These are phyloP conservation scores for Drosophila niveifrons DNA, from an alignment of 2,888 invertebrate species.

Conservation along the genomic window DNA sequence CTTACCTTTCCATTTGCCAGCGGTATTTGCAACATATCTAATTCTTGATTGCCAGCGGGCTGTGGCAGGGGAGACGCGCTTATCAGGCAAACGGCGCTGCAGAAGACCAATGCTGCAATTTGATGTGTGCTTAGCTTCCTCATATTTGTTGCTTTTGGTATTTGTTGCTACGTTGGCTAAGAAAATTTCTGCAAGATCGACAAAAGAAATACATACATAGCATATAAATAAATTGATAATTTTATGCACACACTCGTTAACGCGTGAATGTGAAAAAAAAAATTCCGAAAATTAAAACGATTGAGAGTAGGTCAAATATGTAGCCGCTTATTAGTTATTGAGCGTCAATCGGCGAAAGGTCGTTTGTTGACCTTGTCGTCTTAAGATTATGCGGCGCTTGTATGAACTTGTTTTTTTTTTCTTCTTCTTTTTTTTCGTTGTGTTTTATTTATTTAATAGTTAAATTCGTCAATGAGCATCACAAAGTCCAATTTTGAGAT, in stretches of 20 bases:
- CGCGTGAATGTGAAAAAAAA: background rate
- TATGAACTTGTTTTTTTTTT: slow-evolving; percentile 28
- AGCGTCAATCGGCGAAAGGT: slow-evolving; percentile 45
- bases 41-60: slow-evolving; percentile 82
- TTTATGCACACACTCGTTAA: slow-evolving; percentile 1
- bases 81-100: slow-evolving; percentile 76
- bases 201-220: background rate
- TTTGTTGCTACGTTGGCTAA: slow-evolving; percentile 20
- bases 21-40: slow-evolving; percentile 85
- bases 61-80: slow-evolving; percentile 81
- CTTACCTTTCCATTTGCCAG: slow-evolving; percentile 85
- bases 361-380: slow-evolving; percentile 53
- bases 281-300: background rate
- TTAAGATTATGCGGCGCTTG: slow-evolving; percentile 39
- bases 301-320: slow-evolving; percentile 24
- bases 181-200: slow-evolving; percentile 21
- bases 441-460: slow-evolving; percentile 7
- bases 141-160: slow-evolving; percentile 41
- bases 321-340: slow-evolving; percentile 49
- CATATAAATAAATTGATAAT: background rate
- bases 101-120: slow-evolving; percentile 59
- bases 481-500: slow-evolving; percentile 28
- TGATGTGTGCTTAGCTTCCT: slow-evolving; percentile 63
- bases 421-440: background rate
- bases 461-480: slow-evolving; percentile 34